These are phyloP conservation scores for Brenthis daphne DNA, from an alignment of 2,888 invertebrate genomes.

Conservation along the genomic window DNA sequence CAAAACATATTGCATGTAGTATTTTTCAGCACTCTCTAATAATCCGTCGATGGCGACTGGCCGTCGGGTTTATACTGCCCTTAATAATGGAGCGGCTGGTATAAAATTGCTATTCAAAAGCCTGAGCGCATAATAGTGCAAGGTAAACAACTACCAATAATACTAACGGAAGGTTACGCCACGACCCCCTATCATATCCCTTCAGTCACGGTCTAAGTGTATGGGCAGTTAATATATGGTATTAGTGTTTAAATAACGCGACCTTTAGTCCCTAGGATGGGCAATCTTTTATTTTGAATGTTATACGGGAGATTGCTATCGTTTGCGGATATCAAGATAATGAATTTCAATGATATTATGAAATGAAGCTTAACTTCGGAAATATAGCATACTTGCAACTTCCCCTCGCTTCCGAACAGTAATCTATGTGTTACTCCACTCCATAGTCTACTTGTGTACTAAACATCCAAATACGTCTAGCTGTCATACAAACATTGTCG, in stretches of 20 bases:
- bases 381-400: no score
- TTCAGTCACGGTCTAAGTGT: conserved; percentile 23
- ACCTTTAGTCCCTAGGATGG: conserved; percentile 7
- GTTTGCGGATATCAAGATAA: no score
- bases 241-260: conserved; percentile 10
- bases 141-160: conserved; percentile 52
- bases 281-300: neutral
- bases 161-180: conserved; percentile 37
- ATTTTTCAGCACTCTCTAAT: conserved; percentile 40
- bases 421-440: no score
- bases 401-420: no score
- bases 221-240: conserved; percentile 22
- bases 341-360: no score
- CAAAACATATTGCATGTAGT: conserved; percentile 30
- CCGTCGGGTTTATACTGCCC: conserved; percentile 64
- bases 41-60: conserved; percentile 60
- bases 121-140: conserved; percentile 61
- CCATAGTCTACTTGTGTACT: no score
- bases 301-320: no score
- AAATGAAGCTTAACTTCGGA: no score
- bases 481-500: no score
- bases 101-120: conserved; percentile 70
- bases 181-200: conserved; percentile 17
- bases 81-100: conserved; percentile 68
- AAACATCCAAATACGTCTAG: no score